Evolutionary conservation across 2,113 vertebrate genomes (phyloP), one percentile per base, ranked within the genome.

Genomic region (Meles meles): DNA sequence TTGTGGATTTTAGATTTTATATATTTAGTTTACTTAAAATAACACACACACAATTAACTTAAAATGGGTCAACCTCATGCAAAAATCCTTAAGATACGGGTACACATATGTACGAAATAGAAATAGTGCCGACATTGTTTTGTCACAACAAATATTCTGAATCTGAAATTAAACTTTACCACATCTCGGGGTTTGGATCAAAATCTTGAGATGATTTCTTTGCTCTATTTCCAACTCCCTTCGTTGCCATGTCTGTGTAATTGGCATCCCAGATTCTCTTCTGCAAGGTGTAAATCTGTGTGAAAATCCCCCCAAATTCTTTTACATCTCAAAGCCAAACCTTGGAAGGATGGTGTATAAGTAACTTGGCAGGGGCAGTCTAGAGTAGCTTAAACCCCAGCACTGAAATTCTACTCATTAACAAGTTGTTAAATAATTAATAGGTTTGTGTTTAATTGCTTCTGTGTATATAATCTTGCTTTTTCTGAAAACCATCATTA

Each of bases 361-460:
- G 59, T 57, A 93, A 47, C 71, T 93, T 91, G 96, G 90, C 88
- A 79, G 91, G 93, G 94, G 44, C 37, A 0, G 0, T 61, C 59
- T 2, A 0, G 5, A 0, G 89, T 74, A 74, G 85, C 84, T 21
- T 39, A 9, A 90, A 87, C 57, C 5, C 5, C 0, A 0, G 79
- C 74, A 74, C 86, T 0, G 0, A 93, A 94, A 88, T 95, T 97
- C 92, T 0, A 0, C 97, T 98, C 98, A 98, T 98, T 99, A 99
- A 98, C 97, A 98, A 97, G 98, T 98, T 98, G 98, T 98, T 99
- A 98, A 98, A 99, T 99, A 98, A 99, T 99, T 98, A 99, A 99
- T 99, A 98, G 97, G 98, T 98, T 98, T 98, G 96, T 96, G 98
- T 98, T 97, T 98, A 98, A 99, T 98, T 98, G 98, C 98, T 97